Percentiles rank a stretch among this genome's conserved stretches.
Evolutionary conservation across 2,888 invertebrate species (phyloP).

Genomic region (Drosophila rubida): DNA sequence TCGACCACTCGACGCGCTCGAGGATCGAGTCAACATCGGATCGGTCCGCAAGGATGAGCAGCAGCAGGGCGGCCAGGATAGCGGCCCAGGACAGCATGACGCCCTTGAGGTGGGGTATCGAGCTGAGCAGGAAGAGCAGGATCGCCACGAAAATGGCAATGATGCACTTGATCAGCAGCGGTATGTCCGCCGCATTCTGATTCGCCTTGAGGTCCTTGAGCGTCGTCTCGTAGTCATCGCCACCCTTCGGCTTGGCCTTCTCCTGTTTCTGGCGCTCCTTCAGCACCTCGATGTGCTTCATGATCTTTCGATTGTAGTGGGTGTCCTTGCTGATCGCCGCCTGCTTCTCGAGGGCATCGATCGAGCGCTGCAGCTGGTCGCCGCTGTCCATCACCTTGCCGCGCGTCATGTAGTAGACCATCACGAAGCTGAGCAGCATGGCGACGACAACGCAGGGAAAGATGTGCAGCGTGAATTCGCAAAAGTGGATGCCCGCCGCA

Average conservation of each 20-base stretch:
- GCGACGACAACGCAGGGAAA: not conserved
- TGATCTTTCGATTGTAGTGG: not conserved
- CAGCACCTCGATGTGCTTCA: not conserved
- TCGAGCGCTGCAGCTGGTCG: not conserved
- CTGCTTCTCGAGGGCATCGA: not conserved
- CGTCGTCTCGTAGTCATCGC: not conserved
- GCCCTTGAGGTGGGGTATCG: not conserved
- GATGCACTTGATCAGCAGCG: slow-evolving; percentile 8
- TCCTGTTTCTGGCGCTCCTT: not conserved
- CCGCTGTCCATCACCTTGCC: not conserved
- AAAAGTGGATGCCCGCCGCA: not conserved
- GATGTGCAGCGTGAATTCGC: slow-evolving; percentile 1
- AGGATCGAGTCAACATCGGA: not conserved
- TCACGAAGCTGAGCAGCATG: not conserved
- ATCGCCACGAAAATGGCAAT: not conserved
- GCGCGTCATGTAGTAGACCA: slow-evolving; percentile 8
- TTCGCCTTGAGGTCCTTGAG: not conserved
- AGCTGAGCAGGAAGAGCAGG: not conserved
- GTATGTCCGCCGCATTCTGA: not conserved
- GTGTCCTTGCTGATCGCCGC: not conserved
- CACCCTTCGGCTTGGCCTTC: too few species aligned
- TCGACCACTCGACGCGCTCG: slow-evolving; percentile 10
- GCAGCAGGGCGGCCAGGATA: not conserved
- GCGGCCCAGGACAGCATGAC: slow-evolving; percentile 2
- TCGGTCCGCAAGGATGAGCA: slow-evolving; percentile 5